phyloP scores from a whole-genome alignment of 2,888 invertebrate species.

The Rhimphoctona megacephalus region DNA sequence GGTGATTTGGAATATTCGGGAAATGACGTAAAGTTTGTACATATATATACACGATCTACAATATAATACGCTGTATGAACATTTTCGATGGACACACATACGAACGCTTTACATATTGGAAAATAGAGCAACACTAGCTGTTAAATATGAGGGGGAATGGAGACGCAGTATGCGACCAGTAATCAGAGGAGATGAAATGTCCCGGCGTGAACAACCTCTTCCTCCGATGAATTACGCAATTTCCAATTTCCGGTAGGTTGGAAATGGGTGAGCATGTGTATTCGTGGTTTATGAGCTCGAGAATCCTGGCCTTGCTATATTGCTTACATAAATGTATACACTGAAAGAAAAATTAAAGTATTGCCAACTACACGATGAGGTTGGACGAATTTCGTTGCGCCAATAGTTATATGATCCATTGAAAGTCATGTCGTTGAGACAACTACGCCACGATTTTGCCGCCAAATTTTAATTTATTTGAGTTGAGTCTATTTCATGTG shows the following conservation, averaged over 20 bases:
- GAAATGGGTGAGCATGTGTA: background rate
- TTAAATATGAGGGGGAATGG: background rate
- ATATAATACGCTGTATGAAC: conserved; percentile 19
- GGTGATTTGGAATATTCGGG: conserved; percentile 47
- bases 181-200: conserved; percentile 16
- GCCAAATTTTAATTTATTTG: no score
- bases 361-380: no score
- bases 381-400: no score
- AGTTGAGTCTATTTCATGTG: no score
- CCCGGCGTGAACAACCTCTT: background rate
- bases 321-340: background rate
- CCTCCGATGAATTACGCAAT: conserved; percentile 71
- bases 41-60: background rate
- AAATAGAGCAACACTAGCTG: background rate
- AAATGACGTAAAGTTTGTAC: conserved; percentile 24
- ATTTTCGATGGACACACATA: background rate
- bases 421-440: no score
- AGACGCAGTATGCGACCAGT: background rate
- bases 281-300: conserved; percentile 20
- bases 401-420: no score
- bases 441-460: no score
- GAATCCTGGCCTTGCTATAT: background rate
- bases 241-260: conserved; percentile 72
- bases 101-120: background rate
- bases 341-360: no score